Base-by-base conservation (phyloP, 64 coral and sea anemone species). In the Platygyra sinensis region DNA sequence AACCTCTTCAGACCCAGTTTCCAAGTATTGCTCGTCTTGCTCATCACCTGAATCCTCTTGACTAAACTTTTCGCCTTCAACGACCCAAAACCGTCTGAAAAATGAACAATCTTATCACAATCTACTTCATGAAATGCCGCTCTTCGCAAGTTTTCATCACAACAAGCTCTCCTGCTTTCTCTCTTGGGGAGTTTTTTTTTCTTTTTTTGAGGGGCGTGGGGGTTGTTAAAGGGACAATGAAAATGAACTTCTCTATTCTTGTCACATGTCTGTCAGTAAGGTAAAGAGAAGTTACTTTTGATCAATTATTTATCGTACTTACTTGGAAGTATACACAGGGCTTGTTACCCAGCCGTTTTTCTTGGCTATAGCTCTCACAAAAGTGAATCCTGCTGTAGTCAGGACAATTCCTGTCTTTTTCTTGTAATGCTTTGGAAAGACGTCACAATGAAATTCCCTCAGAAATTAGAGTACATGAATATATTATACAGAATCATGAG, bases 341-440 rank as follows among this genome's bases (percentile, higher is more conserved):
- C 95, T 96, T 7, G n/a, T 60, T 18, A 94, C 90, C 91, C 95
- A 96, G 60, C 91, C 91, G 11, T 76, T 32, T 71, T 96, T 96
- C 46, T 79, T 73, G 38, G 88, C 78, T 67, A 96, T 32, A 46
- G 91, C 91, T 80, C 95, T 83, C 30, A 96, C 72, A 10, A 96
- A 52, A 57, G 87, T 80, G 29, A 96, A 85, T 33, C 95, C 95
- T 24, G 91, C 30, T 31, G 83, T 39, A 42, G 11, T 17, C 4
- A 96, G 46, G 11, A 51, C 57, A 62, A 96, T 86, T 7, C 95
- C 95, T 72, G 69, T 67, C 17, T 93, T 55, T 52, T 86, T 71
- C 38, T 93, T 78, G 87, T 96, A 96, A 1, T 24, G 73, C 95
- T 96, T 75, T 6, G 39, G 87, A 20, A 73, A 75, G 52, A 13